A percentile compares a stretch with the other conserved stretches of the same genome.
Conservation (phyloP, 2,113 vertebrate genomes). For the Myxocyprinus asiaticus region DNA sequence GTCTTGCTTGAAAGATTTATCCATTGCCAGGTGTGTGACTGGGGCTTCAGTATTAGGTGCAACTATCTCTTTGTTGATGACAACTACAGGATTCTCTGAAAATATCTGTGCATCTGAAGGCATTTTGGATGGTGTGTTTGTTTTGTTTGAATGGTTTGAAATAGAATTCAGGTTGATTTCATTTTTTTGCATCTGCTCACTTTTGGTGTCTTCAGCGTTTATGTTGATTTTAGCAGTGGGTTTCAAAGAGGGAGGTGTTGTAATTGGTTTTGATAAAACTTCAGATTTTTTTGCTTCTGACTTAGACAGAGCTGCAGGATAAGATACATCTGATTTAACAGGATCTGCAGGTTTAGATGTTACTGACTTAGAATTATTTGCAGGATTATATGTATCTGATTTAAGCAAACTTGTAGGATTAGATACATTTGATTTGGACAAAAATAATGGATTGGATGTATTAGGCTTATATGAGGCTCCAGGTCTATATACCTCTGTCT, state of each 20-base stretch:
- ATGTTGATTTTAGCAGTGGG: too few relatives aligned
- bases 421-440: not conserved
- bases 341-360: too few relatives aligned
- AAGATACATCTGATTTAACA: too few relatives aligned
- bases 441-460: not conserved
- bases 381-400: not conserved
- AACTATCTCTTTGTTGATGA: too few relatives aligned
- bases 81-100: not conserved
- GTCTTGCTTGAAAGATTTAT: not conserved
- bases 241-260: not conserved
- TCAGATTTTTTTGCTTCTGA: not conserved
- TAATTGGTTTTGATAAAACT: not conserved
- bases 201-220: not conserved
- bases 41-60: not conserved
- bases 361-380: too few relatives aligned
- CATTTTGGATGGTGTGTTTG: not conserved
- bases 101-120: not conserved
- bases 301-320: not conserved
- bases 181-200: not conserved
- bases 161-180: not conserved
- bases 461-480: not conserved
- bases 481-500: not conserved
- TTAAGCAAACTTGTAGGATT: not conserved
- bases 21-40: not conserved
- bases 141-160: not conserved